Evolutionary conservation across 2,888 invertebrate species (phyloP), one percentile per base, ranked within the genome.

Genomic region (Tipula lateralis): DNA sequence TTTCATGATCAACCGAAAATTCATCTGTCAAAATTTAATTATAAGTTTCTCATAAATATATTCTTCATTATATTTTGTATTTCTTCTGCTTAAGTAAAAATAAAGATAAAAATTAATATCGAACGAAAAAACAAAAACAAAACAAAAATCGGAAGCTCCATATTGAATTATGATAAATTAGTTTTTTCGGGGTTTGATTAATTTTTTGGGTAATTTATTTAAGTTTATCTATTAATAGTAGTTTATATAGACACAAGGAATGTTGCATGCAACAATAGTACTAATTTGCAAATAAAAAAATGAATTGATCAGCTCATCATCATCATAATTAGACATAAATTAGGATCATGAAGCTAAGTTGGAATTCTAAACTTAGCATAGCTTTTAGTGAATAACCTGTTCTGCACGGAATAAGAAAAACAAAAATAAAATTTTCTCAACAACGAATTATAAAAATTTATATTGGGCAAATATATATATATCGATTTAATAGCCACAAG

Each of bases 81-180:
- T 66, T 66, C 66, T 24, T 66, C 9, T 66, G 19, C 66, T 66
- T 66, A 66, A 6, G 13, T 16, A 19, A 16, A 44, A 44, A 12
- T 13, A 44, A 44, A 44, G 4, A 16, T 16, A 50, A 50, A 66
- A 24, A 66, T 7, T 66, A 66, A 66, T 24, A 66, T 66, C 24
- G 66, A 66, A 44, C 16, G 16, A 44, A 34, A 5, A 44, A 44
- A 66, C 13, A 24, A n/a, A n/a, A n/a, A 50, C 16, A 50, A 5
- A 50, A 50, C 7, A 50, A 66, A 50, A 66, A 66, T 66, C 66
- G 66, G 66, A 66, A 66, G 66, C 66, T 66, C 66, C 66, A 66
- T 66, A 66, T 66, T 66, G 66, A 66, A 66, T 66, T 66, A 66
- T 66, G 66, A 66, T 66, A 66, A 66, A 66, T 66, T 66, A 66